Conservation (phyloP, 2,888 invertebrate genomes). For the Leucophora obtusa region DNA sequence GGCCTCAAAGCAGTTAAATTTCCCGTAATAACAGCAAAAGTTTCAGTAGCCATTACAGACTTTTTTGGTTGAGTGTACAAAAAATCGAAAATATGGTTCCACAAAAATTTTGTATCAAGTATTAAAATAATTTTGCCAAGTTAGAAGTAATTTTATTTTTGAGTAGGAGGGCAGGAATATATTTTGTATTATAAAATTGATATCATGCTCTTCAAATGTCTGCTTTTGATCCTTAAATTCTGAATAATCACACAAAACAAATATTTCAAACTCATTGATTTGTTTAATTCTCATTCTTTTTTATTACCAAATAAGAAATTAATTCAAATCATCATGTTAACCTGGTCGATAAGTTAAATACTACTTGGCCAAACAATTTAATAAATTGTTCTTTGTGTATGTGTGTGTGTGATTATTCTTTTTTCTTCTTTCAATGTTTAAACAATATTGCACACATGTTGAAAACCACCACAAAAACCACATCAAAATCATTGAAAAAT, state of each 20-base stretch:
- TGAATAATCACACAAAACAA: not conserved
- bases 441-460: slow-evolving; percentile 50
- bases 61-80: no score
- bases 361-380: slow-evolving; percentile 42
- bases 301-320: not conserved
- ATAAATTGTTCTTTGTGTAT: not conserved
- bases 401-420: not conserved
- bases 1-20: no score
- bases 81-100: no score
- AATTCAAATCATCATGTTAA: slow-evolving; percentile 32
- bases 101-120: no score
- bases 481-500: slow-evolving; percentile 54
- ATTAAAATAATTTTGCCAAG: no score
- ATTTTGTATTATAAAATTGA: no score
- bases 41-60: no score
- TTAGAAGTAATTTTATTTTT: no score
- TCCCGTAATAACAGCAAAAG: no score
- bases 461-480: slow-evolving; percentile 59
- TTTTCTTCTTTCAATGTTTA: slow-evolving; percentile 20
- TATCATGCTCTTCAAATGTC: no score
- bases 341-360: slow-evolving; percentile 49
- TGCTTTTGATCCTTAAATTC: no score
- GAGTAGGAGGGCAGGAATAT: no score
- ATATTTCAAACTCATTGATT: not conserved
- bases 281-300: not conserved